Conservation (phyloP, 92 coral and sea anemone species). For the Bergia puertoricense region DNA sequence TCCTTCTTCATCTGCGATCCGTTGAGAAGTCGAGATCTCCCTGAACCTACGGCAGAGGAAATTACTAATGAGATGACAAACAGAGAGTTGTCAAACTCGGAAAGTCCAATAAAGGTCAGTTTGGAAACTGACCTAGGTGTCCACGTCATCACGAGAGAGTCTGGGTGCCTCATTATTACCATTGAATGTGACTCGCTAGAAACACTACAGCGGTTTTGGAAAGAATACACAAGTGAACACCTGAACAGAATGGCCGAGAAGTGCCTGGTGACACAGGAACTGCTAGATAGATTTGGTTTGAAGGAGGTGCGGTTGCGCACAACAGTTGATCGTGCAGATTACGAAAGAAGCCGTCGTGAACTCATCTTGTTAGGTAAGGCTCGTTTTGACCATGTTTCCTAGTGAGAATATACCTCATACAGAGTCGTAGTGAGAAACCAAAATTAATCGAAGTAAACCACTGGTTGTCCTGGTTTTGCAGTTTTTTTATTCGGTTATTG, state of each 20-base stretch:
- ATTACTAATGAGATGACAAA: not conserved
- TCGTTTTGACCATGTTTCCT: not conserved
- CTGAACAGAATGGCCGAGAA: conserved; percentile 6
- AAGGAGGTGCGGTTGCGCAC: not conserved
- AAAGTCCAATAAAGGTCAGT: not conserved
- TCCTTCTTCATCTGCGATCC: too few relatives aligned
- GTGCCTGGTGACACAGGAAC: not conserved
- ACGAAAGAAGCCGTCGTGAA: not conserved
- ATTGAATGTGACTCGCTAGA: not conserved
- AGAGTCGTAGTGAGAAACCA: not conserved
- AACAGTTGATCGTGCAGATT: not conserved
- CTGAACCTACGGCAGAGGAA: not conserved
- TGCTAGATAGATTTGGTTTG: not conserved
- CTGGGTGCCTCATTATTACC: not conserved
- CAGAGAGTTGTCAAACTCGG: not conserved
- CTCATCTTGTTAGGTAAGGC: not conserved
- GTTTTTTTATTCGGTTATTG: too few relatives aligned
- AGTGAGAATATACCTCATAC: too few relatives aligned
- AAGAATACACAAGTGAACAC: not conserved
- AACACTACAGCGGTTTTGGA: not conserved
- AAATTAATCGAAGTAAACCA: too few relatives aligned
- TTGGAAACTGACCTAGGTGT: not conserved
- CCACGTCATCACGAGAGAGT: not conserved
- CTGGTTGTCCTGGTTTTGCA: too few relatives aligned
- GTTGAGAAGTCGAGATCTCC: too few relatives aligned